Base-by-base conservation (phyloP, 2,888 invertebrate species). In the Bugula neritina region DNA sequence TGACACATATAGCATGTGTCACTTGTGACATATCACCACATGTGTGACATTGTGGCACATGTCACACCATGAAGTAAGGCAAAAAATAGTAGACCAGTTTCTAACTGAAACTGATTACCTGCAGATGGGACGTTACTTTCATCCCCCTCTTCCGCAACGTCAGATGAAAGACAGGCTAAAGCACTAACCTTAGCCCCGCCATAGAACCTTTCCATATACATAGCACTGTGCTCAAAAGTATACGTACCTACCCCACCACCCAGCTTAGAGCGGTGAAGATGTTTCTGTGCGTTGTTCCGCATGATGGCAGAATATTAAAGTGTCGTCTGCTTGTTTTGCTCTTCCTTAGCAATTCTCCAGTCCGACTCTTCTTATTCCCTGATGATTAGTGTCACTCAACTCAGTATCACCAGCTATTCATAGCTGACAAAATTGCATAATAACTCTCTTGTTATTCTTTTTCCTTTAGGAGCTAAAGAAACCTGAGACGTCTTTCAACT, bases 271-370 rank as follows among this genome's bases (percentile, higher is more conserved):
- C 63, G 63, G 5, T 27, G 63, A 13, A 63, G 63, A 63, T 63
- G 63, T 34, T 63, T 63, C 31, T 63, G 63, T 10, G 63, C 63
- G 34, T 63, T 63, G n/a, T 63, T 63, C 63, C 63, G 27, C 63
- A 63, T 63, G 31, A 13, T 43, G 43, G 43, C 43, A 17, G 43
- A 17, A 5, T 5, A 43, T 5, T 43, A 17, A 43, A 10, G 17
- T 43, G 43, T 43, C 17, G 43, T 5, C 43, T 43, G 43, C 43
- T 17, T 43, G 43, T 17, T 43, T 17, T 17, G 17, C 43, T 43
- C 43, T 17, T n/a, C n/a, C n/a, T n/a, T n/a, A n/a, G n/a, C n/a
- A n/a, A n/a, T n/a, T n/a, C 43, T 43, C 5, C 43, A 43, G 43
- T 43, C 17, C 17, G 43, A 43, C 43, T 17, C 43, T 43, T 43